A percentile compares a stretch with the other conserved stretches of the same genome.
Conservation (phyloP, 2,888 invertebrate species). For the Lacanobia wlatinum region DNA sequence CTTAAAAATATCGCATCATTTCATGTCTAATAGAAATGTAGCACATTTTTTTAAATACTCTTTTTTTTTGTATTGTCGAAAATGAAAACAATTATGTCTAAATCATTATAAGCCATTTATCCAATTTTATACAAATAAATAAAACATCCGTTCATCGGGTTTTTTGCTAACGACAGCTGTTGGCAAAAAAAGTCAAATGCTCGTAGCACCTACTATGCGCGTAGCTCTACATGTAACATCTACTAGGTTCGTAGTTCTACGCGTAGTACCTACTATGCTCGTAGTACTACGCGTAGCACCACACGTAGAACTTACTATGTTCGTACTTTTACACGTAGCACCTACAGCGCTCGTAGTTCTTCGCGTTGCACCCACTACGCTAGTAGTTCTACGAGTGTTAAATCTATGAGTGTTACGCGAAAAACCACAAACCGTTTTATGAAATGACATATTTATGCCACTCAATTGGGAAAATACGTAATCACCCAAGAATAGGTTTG, state of each 20-base stretch:
- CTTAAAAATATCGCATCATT: too few relatives aligned
- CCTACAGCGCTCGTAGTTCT: slow-evolving; percentile 5
- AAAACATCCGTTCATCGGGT: too few relatives aligned
- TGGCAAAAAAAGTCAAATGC: background rate
- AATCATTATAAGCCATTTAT: too few relatives aligned
- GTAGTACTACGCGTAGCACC: slow-evolving; percentile 14
- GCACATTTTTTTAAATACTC: too few relatives aligned
- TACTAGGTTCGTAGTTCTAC: background rate
- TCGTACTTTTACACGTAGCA: background rate
- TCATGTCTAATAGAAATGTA: too few relatives aligned
- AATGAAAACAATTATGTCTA: too few relatives aligned
- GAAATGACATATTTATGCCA: background rate
- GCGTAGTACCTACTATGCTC: background rate
- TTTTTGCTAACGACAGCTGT: too few relatives aligned
- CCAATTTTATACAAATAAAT: too few relatives aligned
- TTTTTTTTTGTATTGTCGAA: too few relatives aligned
- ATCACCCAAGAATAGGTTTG: background rate
- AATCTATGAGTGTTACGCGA: background rate
- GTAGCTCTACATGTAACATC: background rate
- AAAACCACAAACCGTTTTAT: background rate
- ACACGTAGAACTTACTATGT: background rate
- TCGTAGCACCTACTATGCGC: background rate
- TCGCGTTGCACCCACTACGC: background rate
- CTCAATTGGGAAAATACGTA: background rate
- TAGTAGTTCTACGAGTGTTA: background rate